phyloP scores from a whole-genome alignment of 2,888 invertebrate genomes.

The Lomographa bimaculata region DNA sequence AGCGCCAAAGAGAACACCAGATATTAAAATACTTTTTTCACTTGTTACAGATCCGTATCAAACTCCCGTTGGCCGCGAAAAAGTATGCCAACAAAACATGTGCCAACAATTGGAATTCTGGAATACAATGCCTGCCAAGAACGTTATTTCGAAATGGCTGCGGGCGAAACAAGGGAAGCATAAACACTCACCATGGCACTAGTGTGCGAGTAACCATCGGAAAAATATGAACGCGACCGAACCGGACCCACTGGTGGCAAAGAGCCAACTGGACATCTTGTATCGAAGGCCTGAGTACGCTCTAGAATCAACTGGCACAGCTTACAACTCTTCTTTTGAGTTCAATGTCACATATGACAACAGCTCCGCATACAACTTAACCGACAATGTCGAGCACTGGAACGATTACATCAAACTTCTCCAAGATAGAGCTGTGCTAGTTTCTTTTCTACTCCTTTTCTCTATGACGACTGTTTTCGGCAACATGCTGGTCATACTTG shows the following conservation, averaged over 20 bases:
- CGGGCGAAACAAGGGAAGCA: constrained; percentile 76
- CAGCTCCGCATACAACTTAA: constrained; percentile 52
- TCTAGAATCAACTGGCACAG: constrained; percentile 47
- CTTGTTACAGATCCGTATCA: constrained; percentile 65
- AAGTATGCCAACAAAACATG: constrained; percentile 71
- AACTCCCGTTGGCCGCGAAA: constrained; percentile 42
- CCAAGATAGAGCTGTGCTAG: constrained; percentile 89
- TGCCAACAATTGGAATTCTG: constrained; percentile 63
- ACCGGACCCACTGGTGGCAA: constrained; percentile 68
- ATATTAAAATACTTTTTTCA: constrained; percentile 28
- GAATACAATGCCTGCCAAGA: constrained; percentile 77
- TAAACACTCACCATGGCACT: constrained; percentile 76
- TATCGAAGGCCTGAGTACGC: constrained; percentile 63
- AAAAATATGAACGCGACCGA: constrained; percentile 76
- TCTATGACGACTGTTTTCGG: constrained; percentile 97
- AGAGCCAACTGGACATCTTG: constrained; percentile 66
- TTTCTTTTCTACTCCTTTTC: constrained; percentile 92
- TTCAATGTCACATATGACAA: constrained; percentile 66
- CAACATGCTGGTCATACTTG: constrained; percentile 96
- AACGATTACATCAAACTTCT: constrained; percentile 74
- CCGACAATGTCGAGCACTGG: constrained; percentile 64
- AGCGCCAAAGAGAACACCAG: too few relatives aligned
- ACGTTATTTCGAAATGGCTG: constrained; percentile 78
- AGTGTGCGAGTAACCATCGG: constrained; percentile 63
- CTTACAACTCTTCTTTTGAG: constrained; percentile 57